phyloP scores from a whole-genome alignment of 2,797 vertebrate genomes.

The Chelidonichthys spinosus region DNA sequence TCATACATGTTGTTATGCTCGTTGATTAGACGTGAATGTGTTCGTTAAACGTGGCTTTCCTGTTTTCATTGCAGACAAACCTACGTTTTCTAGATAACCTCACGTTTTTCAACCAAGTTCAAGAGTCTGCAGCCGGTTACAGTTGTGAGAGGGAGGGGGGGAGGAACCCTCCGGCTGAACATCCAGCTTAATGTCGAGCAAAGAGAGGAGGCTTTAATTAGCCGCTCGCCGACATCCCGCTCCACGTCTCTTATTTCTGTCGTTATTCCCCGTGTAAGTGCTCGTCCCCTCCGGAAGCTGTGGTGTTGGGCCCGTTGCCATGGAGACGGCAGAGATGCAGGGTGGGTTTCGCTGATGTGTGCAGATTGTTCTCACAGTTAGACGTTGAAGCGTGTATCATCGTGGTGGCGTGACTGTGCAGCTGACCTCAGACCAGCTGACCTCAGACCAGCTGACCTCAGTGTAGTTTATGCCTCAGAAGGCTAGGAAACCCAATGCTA shows the following conservation, averaged over 20 bases:
- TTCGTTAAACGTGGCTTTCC: too few species aligned
- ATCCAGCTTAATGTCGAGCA: conserved; percentile 64
- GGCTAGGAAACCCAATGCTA: too few species aligned
- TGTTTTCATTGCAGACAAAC: too few species aligned
- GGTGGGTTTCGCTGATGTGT: neutral
- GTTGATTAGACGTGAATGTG: too few species aligned
- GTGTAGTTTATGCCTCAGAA: too few species aligned
- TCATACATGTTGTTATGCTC: too few species aligned
- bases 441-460: too few species aligned
- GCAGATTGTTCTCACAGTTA: neutral
- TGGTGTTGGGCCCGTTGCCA: conserved; percentile 15
- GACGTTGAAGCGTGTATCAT: conserved; percentile 31
- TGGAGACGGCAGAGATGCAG: conserved; percentile 13
- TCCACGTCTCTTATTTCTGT: conserved; percentile 50
- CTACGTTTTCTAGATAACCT: too few species aligned
- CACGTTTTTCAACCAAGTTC: too few species aligned
- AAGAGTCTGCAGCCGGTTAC: neutral
- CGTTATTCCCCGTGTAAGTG: conserved; percentile 36
- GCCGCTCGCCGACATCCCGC: conserved; percentile 44
- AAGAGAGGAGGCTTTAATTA: conserved; percentile 62
- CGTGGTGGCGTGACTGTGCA: neutral
- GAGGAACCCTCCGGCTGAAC: conserved; percentile 51
- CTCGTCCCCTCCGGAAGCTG: conserved; percentile 12
- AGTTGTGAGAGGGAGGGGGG: conserved; percentile 16
- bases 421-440: too few species aligned